Percentiles rank a stretch among this genome's conserved stretches.
Evolutionary conservation across 2,797 vertebrate genomes (phyloP).

Genomic region (Neosilurus mollespiculum): DNA sequence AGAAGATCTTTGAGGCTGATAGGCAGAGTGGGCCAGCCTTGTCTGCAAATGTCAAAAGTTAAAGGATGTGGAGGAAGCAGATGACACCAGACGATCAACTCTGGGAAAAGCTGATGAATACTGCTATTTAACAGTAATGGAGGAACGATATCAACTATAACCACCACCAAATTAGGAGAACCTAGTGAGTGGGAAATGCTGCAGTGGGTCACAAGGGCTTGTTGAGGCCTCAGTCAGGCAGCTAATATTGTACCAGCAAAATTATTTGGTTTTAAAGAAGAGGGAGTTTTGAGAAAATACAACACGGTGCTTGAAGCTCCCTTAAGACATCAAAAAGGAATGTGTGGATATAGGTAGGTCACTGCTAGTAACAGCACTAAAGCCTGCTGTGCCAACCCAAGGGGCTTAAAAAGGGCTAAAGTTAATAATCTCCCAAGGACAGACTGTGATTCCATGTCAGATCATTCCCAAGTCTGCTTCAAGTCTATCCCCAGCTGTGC

Average conservation of each 20-base stretch:
- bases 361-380: conserved; percentile 31
- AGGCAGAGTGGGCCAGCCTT: conserved; percentile 49
- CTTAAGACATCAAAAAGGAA: conserved; percentile 15
- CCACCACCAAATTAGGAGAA: conserved; percentile 37
- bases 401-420: conserved; percentile 42
- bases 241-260: conserved; percentile 8
- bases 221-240: conserved; percentile 27
- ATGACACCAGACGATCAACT: conserved; percentile 48
- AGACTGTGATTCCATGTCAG: conserved; percentile 47
- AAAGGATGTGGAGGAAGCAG: conserved; percentile 39
- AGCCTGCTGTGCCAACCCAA: conserved; percentile 36
- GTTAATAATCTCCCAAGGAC: conserved; percentile 59
- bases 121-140: conserved; percentile 50
- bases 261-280: conserved; percentile 17
- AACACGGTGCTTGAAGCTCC: background rate
- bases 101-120: conserved; percentile 42
- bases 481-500: conserved; percentile 43
- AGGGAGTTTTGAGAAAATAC: conserved; percentile 4
- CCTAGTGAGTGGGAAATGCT: conserved; percentile 29
- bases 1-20: conserved; percentile 49
- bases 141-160: conserved; percentile 44
- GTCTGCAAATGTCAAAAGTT: conserved; percentile 57
- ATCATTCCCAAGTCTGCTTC: conserved; percentile 50
- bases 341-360: conserved; percentile 23
- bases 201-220: conserved; percentile 42